A percentile compares a stretch with the other conserved stretches of the same genome.
Conservation (phyloP, 2,888 invertebrate genomes). For the Spodoptera picta region DNA sequence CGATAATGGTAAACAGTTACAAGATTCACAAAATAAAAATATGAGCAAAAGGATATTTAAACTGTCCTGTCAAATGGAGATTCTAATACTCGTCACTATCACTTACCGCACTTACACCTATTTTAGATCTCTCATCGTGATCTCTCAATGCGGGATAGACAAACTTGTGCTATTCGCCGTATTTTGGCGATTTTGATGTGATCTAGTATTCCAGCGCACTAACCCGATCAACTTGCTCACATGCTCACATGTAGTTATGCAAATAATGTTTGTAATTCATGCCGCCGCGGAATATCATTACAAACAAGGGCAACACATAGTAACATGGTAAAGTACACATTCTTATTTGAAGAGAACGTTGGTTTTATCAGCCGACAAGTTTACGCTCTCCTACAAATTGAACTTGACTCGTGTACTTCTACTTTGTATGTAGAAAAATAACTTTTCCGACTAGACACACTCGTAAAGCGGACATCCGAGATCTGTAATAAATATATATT, state of each 20-base stretch:
- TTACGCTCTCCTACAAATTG: conserved; percentile 29
- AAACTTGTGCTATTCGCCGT: too few relatives aligned
- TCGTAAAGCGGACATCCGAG: conserved; percentile 60
- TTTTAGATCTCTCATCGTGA: too few relatives aligned
- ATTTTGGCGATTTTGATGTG: background rate
- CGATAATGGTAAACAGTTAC: too few relatives aligned
- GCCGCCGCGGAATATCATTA: conserved; percentile 41
- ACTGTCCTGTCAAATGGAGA: too few relatives aligned
- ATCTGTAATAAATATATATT: conserved; percentile 63
- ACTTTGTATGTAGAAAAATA: conserved; percentile 39
- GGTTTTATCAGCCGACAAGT: conserved; percentile 37
- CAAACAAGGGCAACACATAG: conserved; percentile 41
- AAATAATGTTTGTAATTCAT: conserved; percentile 51
- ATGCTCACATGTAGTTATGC: conserved; percentile 43
- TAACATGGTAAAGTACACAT: conserved; percentile 38
- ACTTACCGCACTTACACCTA: too few relatives aligned
- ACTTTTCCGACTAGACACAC: conserved; percentile 52
- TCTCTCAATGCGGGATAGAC: too few relatives aligned
- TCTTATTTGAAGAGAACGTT: conserved; percentile 46
- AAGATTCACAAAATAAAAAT: too few relatives aligned
- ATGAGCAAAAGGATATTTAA: too few relatives aligned
- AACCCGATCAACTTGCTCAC: conserved; percentile 21
- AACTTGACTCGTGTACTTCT: conserved; percentile 29
- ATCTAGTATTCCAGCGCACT: conserved; percentile 16
- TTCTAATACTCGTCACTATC: too few relatives aligned